Evolutionary conservation across 2,888 invertebrate species (phyloP), one percentile per base, ranked within the genome.

Genomic region (Zhuqinia jingwanae): DNA sequence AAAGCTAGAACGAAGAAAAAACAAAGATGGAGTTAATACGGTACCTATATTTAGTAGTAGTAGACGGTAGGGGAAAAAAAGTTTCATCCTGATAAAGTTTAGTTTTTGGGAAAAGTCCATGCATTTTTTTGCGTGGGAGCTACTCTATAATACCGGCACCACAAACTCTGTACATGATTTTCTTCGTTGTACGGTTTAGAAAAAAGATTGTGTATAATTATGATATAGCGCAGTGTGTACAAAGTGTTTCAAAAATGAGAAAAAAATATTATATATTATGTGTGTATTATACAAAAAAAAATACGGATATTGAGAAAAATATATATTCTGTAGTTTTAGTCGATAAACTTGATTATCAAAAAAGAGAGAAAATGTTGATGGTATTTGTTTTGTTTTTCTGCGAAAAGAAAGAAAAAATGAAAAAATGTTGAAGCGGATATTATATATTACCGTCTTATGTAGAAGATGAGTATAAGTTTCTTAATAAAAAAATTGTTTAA

Each of bases 171-270:
- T 42, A 15, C 25, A 47, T 45, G 45, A 15, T 22, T 65, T 65
- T 20, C 20, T 22, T 13, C n/a, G 68, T 22, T 15, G 1, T 1
- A 17, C 68, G 68, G 65, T 65, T 65, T 42, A 11, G 47, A 47
- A 22, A n/a, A 68, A 47, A 68, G 8, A 42, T 36, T 11, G n/a
- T 30, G 36, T 36, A 8, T 36, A 36, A 36, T 36, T 36, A 36
- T 36, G 50, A 47, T 15, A 47, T 75, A 82, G 73, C 82, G 82
- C 82, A 82, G 82, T 82, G 50, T 82, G 82, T 82, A 82, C 82
- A 82, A 82, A 63, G 20, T 81, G 68, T 68, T 68, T 68, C 45
- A 45, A 68, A 65, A 42, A 30, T 22, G 68, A 68, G 65, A 47
- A 68, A n/a, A n/a, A n/a, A 68, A 47, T 68, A 68, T 68, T 65